Evolutionary conservation across 30 jellyfish, hydroid and myxozoan genomes (phyloP).

Genomic region (Phacellophora camtschatica): DNA sequence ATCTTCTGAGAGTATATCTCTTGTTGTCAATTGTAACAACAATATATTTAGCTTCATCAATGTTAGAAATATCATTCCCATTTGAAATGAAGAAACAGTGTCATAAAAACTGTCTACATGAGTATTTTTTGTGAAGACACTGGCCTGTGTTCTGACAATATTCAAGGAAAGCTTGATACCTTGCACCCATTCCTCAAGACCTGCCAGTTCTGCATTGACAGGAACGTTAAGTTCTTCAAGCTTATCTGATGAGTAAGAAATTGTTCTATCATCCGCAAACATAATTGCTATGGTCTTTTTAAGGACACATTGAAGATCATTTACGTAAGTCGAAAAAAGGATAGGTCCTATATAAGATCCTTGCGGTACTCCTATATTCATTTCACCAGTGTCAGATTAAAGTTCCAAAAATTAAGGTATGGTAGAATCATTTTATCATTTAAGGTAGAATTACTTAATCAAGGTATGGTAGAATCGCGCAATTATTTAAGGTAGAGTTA

Average conservation of each 20-base stretch:
- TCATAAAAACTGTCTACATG: too few species aligned
- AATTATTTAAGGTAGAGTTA: too few species aligned
- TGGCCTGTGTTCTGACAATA: neutral
- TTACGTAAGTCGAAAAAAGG: neutral
- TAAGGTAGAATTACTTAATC: too few species aligned
- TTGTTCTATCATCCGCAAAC: neutral
- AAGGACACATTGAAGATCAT: neutral
- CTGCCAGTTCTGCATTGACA: neutral
- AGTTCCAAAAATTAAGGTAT: too few species aligned
- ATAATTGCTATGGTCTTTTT: neutral
- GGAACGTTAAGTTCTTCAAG: neutral
- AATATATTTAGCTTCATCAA: too few species aligned
- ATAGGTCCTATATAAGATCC: neutral
- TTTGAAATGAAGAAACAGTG: too few species aligned
- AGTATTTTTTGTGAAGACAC: too few species aligned
- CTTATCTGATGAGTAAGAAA: conserved; percentile 1
- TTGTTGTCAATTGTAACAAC: too few species aligned
- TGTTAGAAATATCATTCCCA: too few species aligned
- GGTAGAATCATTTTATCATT: too few species aligned
- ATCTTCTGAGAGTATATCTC: too few species aligned
- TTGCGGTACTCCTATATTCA: neutral
- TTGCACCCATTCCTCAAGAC: neutral
- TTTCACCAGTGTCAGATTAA: neutral
- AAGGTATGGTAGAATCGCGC: too few species aligned
- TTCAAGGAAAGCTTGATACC: neutral